Base-by-base conservation (phyloP, 2,797 vertebrate species). In the Todus mexicanus region DNA sequence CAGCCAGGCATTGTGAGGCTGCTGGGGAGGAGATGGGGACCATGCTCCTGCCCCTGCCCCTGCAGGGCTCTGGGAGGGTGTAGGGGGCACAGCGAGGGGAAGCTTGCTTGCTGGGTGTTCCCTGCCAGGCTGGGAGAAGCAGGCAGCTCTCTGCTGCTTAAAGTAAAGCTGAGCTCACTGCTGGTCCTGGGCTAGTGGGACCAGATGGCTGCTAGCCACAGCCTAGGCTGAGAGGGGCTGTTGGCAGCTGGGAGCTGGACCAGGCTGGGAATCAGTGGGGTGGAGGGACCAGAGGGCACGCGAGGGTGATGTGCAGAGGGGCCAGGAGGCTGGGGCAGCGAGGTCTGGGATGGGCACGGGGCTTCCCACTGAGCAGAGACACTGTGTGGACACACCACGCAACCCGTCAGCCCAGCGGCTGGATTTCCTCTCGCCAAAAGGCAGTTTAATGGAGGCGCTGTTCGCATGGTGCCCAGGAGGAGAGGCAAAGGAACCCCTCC, bases 1-100 rank as follows among this genome's bases (percentile, higher is more conserved):
- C 10, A 35, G n/a, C 37, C 0, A 2, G 68, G 25, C 43, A 13
- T 21, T 2, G 2, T 1, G 3, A 2, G 27, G 35, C 14, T 63
- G 14, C 56, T 8, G 5, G 26, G 37, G 43, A 50, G 3, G 38
- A 43, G 31, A 27, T 17, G 26, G 42, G 27, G 17, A 51, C n/a
- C n/a, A 5, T 0, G 0, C 15, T 23, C 21, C n/a, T 17, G 5
- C 2, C 19, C 20, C 21, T 38, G 63, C 25, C 1, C 31, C 15
- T 17, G 63, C 17, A 22, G 63, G 27, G 13, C 15, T 37, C 0
- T 3, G 63, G 69, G 17, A 38, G 38, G 48, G 12, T 40, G 6
- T 10, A 38, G 17, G 5, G 43, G 27, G 29, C 6, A 9, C 42
- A 50, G 20, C 4, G 9, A 26, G 15, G 7, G 3, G 45, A 61